Evolutionary conservation across 2,888 invertebrate species (phyloP), one percentile per base, ranked within the genome.

Genomic region (Ptychoptera contaminata): DNA sequence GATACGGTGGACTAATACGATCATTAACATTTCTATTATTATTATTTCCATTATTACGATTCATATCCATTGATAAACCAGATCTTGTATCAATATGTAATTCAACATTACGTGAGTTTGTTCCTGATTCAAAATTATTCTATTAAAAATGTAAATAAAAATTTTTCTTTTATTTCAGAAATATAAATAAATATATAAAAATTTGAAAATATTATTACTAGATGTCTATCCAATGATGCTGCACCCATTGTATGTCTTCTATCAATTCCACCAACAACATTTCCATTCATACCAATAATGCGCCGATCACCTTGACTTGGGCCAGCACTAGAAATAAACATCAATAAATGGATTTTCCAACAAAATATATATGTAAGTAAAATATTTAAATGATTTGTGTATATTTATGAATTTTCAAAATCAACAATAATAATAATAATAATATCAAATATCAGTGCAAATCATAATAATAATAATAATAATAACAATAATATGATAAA

Each of bases 161-260:
- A 38, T 37, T 31, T 8, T 30, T 16, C n/a, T 38, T 23, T 6
- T 37, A 31, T 34, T n/a, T n/a, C 11, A n/a, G 35, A 16, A 30
- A 14, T 37, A 8, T 10, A 40, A 30, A 31, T 35, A 8, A 2
- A 47, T 10, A 30, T 6, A 49, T 49, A 39, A 44, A 42, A 35
- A 42, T 40, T 10, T 34, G 31, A 43, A 10, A 39, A 37, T n/a
- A 12, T 29, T n/a, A 16, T 29, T 35, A 16, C 37, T 7, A 36
- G 37, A 40, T 39, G 37, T 16, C 60, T 54, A 50, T 60, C 60
- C 49, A 56, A 57, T 52, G 56, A 52, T 49, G 57, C 56, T 54
- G 58, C 55, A 52, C 55, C 57, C 46, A 56, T 51, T 49, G 53
- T 54, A 48, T 54, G 49, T 38, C 50, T 44, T 37, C 50, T 45